Conservation (phyloP, 2,113 vertebrate genomes). For the Cinclus mexicanus region DNA sequence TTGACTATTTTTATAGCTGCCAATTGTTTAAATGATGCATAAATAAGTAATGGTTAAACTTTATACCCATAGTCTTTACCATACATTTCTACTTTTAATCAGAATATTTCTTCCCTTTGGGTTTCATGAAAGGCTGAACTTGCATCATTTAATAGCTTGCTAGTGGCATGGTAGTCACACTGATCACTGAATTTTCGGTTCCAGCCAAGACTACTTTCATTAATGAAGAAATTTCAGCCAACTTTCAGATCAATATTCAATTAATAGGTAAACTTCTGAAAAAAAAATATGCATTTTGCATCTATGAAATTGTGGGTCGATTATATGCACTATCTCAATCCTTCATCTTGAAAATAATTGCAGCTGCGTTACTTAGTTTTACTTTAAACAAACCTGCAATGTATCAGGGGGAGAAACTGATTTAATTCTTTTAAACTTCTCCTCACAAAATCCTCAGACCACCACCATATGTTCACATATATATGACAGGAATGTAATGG, state of each 20-base stretch:
- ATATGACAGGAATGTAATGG: background rate
- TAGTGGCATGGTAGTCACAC: background rate
- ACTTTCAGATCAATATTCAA: background rate
- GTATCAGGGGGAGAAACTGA: background rate
- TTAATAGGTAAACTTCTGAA: background rate
- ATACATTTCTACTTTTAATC: background rate
- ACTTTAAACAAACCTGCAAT: background rate
- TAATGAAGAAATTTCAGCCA: background rate
- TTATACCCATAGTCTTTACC: background rate
- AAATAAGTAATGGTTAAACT: background rate
- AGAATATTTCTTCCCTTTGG: background rate
- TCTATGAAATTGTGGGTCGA: background rate
- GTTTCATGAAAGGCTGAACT: background rate
- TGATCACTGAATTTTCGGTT: background rate
- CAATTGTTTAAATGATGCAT: background rate
- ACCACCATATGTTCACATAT: background rate
- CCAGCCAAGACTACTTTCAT: background rate
- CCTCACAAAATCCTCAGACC: background rate
- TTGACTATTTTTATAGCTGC: background rate
- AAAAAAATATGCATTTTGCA: background rate
- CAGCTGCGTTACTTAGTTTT: background rate
- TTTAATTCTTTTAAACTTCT: background rate
- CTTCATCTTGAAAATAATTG: background rate
- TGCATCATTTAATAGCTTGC: background rate
- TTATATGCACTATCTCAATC: background rate